Conservation (phyloP, 64 coral and sea anemone genomes). For the Cladopsammia gracilis region DNA sequence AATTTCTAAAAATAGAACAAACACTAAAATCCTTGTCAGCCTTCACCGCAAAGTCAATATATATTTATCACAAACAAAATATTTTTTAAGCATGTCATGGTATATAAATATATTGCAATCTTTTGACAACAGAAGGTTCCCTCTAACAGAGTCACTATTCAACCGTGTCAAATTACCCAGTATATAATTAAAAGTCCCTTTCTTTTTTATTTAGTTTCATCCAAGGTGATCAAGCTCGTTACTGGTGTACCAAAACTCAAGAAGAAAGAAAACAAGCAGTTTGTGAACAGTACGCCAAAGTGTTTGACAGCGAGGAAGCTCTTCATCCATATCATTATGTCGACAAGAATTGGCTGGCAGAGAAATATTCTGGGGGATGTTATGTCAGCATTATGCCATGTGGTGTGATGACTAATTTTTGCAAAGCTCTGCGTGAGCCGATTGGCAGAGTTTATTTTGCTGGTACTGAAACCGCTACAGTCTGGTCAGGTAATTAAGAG, state of each 20-base stretch:
- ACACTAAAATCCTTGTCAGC: too few relatives aligned
- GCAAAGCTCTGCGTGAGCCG: conserved; percentile 65
- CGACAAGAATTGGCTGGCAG: conserved; percentile 99
- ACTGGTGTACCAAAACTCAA: conserved; percentile 86
- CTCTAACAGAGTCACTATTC: too few relatives aligned
- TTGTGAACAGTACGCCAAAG: conserved; percentile 89
- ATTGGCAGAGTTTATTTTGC: conserved; percentile 92
- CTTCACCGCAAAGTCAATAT: too few relatives aligned
- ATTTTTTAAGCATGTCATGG: too few relatives aligned
- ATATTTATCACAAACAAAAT: too few relatives aligned
- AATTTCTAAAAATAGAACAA: too few relatives aligned
- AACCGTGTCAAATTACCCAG: too few relatives aligned
- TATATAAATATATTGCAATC: too few relatives aligned
- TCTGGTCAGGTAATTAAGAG: conserved; percentile 84
- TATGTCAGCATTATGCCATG: conserved; percentile 88
- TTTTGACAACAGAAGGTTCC: too few relatives aligned
- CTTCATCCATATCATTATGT: conserved; percentile 87
- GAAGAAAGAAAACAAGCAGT: conserved; percentile 96
- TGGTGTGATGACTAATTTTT: conserved; percentile 86
- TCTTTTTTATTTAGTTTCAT: conserved; percentile 70
- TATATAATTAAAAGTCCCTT: too few relatives aligned
- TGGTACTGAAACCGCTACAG: conserved; percentile 96
- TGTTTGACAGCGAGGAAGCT: conserved; percentile 87
- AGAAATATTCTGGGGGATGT: conserved; percentile 97
- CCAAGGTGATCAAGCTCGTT: conserved; percentile 87